Conservation (phyloP, 2,113 vertebrate species). For the Pogona vitticeps region DNA sequence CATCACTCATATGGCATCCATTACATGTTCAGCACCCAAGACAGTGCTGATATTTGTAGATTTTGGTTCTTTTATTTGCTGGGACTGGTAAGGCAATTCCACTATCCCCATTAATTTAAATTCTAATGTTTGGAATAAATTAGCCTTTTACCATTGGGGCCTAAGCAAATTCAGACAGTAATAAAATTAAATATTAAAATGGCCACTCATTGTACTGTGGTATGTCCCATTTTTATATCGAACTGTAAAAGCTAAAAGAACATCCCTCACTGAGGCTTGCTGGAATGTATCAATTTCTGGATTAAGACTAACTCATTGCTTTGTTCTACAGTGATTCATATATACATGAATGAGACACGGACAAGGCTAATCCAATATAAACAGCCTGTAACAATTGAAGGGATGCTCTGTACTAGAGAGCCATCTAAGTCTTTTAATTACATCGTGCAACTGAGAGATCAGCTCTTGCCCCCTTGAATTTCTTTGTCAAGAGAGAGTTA, state of each 20-base stretch:
- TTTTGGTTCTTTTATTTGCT: background rate
- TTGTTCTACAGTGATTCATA: constrained; percentile 67
- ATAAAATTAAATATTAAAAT: constrained; percentile 37
- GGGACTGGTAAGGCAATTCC: background rate
- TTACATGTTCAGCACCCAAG: background rate
- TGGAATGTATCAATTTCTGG: constrained; percentile 66
- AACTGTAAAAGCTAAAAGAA: constrained; percentile 56
- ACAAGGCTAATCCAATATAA: constrained; percentile 76
- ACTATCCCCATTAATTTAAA: background rate
- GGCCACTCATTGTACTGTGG: background rate
- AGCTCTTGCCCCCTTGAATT: constrained; percentile 77
- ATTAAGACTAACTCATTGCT: constrained; percentile 73
- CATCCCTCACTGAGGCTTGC: constrained; percentile 42
- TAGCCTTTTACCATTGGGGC: background rate
- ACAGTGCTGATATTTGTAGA: background rate
- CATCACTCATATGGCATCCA: background rate
- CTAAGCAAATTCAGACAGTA: background rate
- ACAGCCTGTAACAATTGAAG: constrained; percentile 62
- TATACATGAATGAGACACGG: constrained; percentile 71
- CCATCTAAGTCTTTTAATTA: constrained; percentile 82
- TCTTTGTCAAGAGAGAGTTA: constrained; percentile 79
- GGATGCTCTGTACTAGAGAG: constrained; percentile 74
- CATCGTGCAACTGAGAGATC: constrained; percentile 79
- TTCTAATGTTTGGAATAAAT: background rate
- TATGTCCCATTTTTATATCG: constrained; percentile 25